A percentile compares a stretch with the other conserved stretches of the same genome.
Evolutionary conservation across 2,797 vertebrate genomes (phyloP).

Genomic region (Babyrousa celebensis): DNA sequence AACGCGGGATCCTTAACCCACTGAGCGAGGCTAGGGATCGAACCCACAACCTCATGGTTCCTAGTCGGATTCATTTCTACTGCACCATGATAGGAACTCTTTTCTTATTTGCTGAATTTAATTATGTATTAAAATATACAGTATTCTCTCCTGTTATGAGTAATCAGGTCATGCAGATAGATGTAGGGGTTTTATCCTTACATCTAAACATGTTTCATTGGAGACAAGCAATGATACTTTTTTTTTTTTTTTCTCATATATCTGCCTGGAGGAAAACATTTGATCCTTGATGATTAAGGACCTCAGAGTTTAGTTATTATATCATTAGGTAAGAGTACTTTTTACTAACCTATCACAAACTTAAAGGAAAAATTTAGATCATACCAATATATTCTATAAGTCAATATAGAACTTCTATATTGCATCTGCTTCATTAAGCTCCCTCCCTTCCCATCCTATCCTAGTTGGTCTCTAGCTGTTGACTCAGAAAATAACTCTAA

Average conservation of each 20-base stretch:
- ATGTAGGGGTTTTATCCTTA: conserved; percentile 68
- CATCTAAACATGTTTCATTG: conserved; percentile 73
- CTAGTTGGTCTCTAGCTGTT: not conserved
- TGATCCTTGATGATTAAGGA: conserved; percentile 71
- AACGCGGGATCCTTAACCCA: too few relatives aligned
- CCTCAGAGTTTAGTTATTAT: conserved; percentile 59
- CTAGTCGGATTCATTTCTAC: too few relatives aligned
- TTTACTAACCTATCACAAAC: conserved; percentile 37
- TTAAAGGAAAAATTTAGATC: conserved; percentile 63
- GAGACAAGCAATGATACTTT: conserved; percentile 59
- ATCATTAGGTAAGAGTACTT: conserved; percentile 53
- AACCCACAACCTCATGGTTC: too few relatives aligned
- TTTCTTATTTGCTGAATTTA: conserved; percentile 58
- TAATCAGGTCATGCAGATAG: conserved; percentile 81
- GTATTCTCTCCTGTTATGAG: conserved; percentile 70
- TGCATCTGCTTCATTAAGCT: not conserved
- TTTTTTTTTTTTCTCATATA: conserved; percentile 29
- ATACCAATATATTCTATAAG: conserved; percentile 46
- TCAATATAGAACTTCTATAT: not conserved
- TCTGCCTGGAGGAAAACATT: conserved; percentile 34
- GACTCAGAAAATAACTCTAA: conserved; percentile 39
- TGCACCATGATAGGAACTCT: too few relatives aligned
- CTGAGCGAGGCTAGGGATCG: too few relatives aligned
- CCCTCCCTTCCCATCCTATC: not conserved
- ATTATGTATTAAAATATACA: conserved; percentile 83